These are phyloP conservation scores for Pristis pectinata DNA, from an alignment of 2,797 vertebrate species.

Conservation along the genomic window DNA sequence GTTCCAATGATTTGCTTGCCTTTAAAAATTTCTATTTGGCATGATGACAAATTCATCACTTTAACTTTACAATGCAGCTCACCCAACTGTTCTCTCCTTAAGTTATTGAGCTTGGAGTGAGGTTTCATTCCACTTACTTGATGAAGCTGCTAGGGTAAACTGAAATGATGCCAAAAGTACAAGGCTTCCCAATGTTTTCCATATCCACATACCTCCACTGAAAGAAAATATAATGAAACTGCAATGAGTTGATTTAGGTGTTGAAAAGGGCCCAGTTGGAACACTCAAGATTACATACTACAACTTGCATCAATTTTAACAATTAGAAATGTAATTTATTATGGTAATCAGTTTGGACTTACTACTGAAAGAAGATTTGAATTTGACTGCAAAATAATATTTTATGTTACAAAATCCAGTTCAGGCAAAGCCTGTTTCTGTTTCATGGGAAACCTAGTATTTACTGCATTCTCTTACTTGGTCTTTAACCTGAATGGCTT, in stretches of 20 bases:
- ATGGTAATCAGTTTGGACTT: neutral
- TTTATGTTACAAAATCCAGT: neutral
- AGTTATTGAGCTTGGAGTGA: neutral
- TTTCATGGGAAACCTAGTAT: too few species aligned
- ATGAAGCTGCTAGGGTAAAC: neutral
- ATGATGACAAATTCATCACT: neutral
- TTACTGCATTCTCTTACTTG: too few species aligned
- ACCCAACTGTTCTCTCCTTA: neutral
- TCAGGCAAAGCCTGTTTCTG: too few species aligned
- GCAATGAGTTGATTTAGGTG: neutral
- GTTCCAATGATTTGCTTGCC: neutral
- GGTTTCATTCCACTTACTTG: too few species aligned
- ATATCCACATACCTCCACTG: neutral
- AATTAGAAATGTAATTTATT: neutral
- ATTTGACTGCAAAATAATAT: neutral
- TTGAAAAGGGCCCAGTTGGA: neutral
- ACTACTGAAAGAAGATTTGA: neutral
- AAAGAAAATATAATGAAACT: neutral
- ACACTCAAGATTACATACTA: neutral
- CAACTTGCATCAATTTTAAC: neutral
- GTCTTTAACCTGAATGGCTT: too few species aligned
- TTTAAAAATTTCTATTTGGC: neutral
- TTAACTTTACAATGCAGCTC: neutral
- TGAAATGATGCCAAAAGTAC: neutral
- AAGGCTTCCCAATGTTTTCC: neutral